A percentile compares a stretch with the other conserved stretches of the same genome.
Conservation (phyloP, 2,113 vertebrate genomes). For the Tringa solitaria region DNA sequence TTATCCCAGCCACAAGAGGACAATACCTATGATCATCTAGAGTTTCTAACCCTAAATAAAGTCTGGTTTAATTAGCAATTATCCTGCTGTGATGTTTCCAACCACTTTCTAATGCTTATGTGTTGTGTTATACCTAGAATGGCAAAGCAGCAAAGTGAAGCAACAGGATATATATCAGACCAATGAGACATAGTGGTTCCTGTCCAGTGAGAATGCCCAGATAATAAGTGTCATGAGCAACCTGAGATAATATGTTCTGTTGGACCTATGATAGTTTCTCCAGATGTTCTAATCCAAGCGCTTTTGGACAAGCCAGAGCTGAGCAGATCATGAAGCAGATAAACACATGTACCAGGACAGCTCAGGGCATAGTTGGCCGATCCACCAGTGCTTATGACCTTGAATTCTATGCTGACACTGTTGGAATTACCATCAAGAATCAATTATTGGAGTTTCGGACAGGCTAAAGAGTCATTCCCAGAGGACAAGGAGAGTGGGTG, state of each 20-base stretch:
- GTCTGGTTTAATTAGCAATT: neutral
- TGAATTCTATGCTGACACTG: neutral
- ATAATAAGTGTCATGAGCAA: neutral
- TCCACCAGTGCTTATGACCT: neutral
- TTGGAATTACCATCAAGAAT: neutral
- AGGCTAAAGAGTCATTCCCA: neutral
- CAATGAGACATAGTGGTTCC: neutral
- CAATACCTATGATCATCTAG: neutral
- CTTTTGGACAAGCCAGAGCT: neutral
- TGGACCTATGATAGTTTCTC: neutral
- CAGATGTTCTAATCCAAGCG: neutral
- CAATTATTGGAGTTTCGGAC: neutral
- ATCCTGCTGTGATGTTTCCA: neutral
- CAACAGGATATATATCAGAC: neutral
- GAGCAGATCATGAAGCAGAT: neutral
- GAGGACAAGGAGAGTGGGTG: neutral
- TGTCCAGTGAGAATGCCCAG: neutral
- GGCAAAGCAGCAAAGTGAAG: neutral
- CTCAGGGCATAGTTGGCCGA: neutral
- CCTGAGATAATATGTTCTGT: neutral
- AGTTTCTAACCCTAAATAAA: neutral
- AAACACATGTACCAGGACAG: neutral
- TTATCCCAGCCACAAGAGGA: neutral
- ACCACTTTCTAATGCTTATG: neutral
- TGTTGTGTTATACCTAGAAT: neutral